Conservation (phyloP, 2,888 invertebrate genomes). For the Ormyrus rosae region DNA sequence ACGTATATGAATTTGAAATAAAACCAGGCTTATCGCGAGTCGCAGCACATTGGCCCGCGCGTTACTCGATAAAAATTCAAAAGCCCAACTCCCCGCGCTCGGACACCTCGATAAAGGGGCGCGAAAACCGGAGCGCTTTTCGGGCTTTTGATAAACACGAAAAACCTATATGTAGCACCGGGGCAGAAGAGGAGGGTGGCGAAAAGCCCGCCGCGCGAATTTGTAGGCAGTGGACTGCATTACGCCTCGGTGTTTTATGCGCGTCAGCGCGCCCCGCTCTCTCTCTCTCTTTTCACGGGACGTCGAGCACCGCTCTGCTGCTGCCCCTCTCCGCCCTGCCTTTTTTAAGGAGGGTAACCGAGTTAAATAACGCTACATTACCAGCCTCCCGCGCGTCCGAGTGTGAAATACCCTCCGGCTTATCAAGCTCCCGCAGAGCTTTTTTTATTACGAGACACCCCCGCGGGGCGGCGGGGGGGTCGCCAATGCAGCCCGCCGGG, state of each 20-base stretch:
- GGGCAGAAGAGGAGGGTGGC: background rate
- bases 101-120: too few relatives aligned
- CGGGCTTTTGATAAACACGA: constrained; percentile 11
- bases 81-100: background rate
- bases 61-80: background rate
- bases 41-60: too few relatives aligned
- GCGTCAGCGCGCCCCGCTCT: constrained; percentile 71
- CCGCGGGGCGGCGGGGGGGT: background rate
- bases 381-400: constrained; percentile 71
- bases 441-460: constrained; percentile 66
- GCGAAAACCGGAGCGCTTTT: too few relatives aligned
- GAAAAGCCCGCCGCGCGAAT: constrained; percentile 8
- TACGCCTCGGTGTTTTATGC: constrained; percentile 67
- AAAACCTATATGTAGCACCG: background rate
- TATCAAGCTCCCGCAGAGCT: constrained; percentile 73
- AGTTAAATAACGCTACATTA: constrained; percentile 75
- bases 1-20: too few relatives aligned
- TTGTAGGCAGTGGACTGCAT: constrained; percentile 34
- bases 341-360: constrained; percentile 67
- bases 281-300: constrained; percentile 73
- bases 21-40: too few relatives aligned
- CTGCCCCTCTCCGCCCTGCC: constrained; percentile 39
- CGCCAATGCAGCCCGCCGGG: background rate
- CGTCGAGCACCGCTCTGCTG: constrained; percentile 68
- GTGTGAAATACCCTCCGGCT: constrained; percentile 76